phyloP scores from a whole-genome alignment of 1,140 invertebrate genomes.

The Leptinotarsa undecemlineata region DNA sequence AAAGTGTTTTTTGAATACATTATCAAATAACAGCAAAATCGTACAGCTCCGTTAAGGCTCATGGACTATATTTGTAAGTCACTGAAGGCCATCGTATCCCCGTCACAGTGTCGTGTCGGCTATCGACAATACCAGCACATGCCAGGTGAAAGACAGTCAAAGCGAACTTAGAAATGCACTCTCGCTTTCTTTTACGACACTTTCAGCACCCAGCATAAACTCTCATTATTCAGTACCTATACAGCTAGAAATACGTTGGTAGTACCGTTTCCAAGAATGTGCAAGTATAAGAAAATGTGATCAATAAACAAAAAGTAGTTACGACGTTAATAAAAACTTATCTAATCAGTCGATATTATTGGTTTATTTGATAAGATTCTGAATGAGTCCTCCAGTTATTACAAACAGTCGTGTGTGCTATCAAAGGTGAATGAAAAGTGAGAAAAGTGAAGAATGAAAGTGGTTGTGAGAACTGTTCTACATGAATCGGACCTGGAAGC shows the following conservation, averaged over 20 bases:
- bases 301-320: not conserved
- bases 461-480: constrained; percentile 41
- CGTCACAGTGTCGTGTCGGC: not conserved
- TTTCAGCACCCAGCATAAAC: not conserved
- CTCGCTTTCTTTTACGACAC: constrained; percentile 1
- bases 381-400: not conserved
- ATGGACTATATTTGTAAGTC: not conserved
- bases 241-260: not conserved
- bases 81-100: not conserved
- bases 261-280: not conserved
- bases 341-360: constrained; percentile 11
- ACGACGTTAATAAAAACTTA: constrained; percentile 1
- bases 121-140: not conserved
- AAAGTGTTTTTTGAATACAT: too few species aligned
- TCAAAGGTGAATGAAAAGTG: not conserved
- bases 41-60: not conserved
- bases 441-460: constrained; percentile 39
- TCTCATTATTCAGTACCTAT: not conserved
- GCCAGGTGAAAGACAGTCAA: not conserved
- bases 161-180: not conserved
- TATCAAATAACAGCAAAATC: too few species aligned
- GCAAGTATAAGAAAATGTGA: not conserved
- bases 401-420: not conserved
- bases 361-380: constrained; percentile 16
- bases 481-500: constrained; percentile 48